Evolutionary conservation across 2,888 invertebrate genomes (phyloP).

Genomic region (Acrobasis consociella): DNA sequence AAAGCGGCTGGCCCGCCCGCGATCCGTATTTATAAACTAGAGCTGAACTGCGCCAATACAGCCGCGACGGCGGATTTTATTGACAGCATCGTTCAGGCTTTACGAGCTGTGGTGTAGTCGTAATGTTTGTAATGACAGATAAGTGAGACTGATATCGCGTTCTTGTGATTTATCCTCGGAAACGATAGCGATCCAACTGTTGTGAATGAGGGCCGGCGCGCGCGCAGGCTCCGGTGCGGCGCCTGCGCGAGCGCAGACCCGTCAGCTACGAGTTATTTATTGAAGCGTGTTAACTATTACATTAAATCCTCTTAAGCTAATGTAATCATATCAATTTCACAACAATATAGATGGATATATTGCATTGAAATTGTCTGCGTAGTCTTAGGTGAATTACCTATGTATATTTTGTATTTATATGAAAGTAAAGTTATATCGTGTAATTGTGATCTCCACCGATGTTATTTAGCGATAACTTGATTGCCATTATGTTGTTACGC

Average conservation of each 20-base stretch:
- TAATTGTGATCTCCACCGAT: constrained; percentile 83
- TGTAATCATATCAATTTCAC: constrained; percentile 75
- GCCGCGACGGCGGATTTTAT: constrained; percentile 54
- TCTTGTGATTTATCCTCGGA: constrained; percentile 63
- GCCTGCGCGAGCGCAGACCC: constrained; percentile 12
- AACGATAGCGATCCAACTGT: constrained; percentile 44
- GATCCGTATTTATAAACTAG: constrained; percentile 58
- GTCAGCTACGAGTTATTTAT: constrained; percentile 54
- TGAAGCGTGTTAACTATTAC: constrained; percentile 72
- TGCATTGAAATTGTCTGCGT: constrained; percentile 76
- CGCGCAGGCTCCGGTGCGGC: constrained; percentile 24
- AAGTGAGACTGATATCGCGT: constrained; percentile 81
- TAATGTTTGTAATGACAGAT: constrained; percentile 78
- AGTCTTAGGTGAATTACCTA: constrained; percentile 73
- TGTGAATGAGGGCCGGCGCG: constrained; percentile 37
- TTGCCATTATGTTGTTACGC: constrained; percentile 78
- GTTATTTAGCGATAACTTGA: constrained; percentile 79
- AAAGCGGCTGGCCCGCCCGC: constrained; percentile 68
- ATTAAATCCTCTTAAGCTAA: constrained; percentile 68
- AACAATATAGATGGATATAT: constrained; percentile 76
- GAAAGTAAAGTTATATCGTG: constrained; percentile 70
- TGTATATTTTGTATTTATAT: constrained; percentile 82
- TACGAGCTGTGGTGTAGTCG: constrained; percentile 69
- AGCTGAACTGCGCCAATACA: constrained; percentile 48
- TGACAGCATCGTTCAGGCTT: constrained; percentile 49